Base-by-base conservation (phyloP, 2,888 invertebrate genomes). In the Salpingus planirostris region DNA sequence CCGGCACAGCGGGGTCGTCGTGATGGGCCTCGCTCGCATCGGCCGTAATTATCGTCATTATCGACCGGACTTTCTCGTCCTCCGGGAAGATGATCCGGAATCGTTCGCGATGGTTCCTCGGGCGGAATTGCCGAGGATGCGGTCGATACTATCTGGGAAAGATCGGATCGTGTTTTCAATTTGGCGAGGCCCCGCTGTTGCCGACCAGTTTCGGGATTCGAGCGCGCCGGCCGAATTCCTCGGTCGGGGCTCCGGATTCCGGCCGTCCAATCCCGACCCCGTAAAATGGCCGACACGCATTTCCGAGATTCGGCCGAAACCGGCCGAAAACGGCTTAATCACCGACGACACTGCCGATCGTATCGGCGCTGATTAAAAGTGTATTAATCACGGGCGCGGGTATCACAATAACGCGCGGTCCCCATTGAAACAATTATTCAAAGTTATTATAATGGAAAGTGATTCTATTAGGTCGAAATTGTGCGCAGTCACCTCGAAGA, bases 391-490 rank as follows among this genome's bases (percentile, higher is more conserved):
- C 41, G 38, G 34, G 42, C 44, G 43, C 35, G 44, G 40, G 43
- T 46, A 47, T 49, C 44, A 46, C 42, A 47, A 23, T 5, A 23
- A 7, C 5, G 18, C 18, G 49, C 53, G 47, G 50, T 53, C 51
- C 53, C 57, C 53, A 57, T 55, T 54, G 52, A 55, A 60, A 60
- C 60, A 62, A 62, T 62, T 61, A 62, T 59, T 57, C 58, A 59
- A 51, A 57, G 51, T 54, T 59, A 58, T 54, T 55, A 56, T 60
- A 63, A 63, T 62, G 57, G 57, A 62, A 62, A 61, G 62, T 63
- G 63, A 63, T 61, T 62, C 61, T 59, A 62, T 63, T 61, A 61
- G 55, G 50, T 42, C 46, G 43, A 46, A 48, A 50, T 60, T 57
- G 46, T 52, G 62, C 58, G 40, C 34, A 57, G 60, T 63, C 62